A percentile compares a stretch with the other conserved stretches of the same genome.
Conservation (phyloP, 2,113 vertebrate species). For the Ammospiza caudacuta region DNA sequence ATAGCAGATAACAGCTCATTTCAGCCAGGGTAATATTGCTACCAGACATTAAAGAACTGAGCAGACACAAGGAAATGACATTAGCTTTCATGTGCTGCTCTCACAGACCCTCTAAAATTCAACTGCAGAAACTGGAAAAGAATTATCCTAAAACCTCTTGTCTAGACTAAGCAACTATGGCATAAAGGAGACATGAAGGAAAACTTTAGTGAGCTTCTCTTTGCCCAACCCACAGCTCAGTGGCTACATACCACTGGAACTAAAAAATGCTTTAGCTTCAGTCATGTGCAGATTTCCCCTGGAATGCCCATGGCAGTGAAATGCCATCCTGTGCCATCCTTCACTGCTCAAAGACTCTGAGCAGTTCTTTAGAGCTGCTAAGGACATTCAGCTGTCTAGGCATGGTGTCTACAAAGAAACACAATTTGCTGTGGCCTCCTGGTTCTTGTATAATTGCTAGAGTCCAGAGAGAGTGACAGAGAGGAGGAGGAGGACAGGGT, state of each 20-base stretch:
- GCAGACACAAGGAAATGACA: conserved; percentile 21
- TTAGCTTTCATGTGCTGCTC: conserved; percentile 5
- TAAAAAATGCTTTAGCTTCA: not conserved
- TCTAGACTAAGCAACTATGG: not conserved
- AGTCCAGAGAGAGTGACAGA: not conserved
- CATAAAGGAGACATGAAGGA: not conserved
- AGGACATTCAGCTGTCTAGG: not conserved
- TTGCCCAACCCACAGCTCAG: not conserved
- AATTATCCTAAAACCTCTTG: not conserved
- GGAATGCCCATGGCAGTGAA: not conserved
- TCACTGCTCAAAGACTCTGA: not conserved
- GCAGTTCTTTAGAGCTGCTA: not conserved
- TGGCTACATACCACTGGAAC: not conserved
- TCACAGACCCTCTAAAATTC: not conserved
- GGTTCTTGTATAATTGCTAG: not conserved
- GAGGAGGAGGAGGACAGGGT: not conserved
- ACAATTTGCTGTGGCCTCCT: not conserved
- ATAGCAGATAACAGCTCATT: not conserved
- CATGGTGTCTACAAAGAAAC: not conserved
- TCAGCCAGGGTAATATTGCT: not conserved
- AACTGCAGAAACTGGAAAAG: not conserved
- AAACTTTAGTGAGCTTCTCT: not conserved
- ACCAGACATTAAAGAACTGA: not conserved
- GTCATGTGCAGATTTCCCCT: not conserved
- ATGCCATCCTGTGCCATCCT: not conserved